Evolutionary conservation across 2,888 invertebrate species (phyloP).

Genomic region (Aleiodes leptofemur): DNA sequence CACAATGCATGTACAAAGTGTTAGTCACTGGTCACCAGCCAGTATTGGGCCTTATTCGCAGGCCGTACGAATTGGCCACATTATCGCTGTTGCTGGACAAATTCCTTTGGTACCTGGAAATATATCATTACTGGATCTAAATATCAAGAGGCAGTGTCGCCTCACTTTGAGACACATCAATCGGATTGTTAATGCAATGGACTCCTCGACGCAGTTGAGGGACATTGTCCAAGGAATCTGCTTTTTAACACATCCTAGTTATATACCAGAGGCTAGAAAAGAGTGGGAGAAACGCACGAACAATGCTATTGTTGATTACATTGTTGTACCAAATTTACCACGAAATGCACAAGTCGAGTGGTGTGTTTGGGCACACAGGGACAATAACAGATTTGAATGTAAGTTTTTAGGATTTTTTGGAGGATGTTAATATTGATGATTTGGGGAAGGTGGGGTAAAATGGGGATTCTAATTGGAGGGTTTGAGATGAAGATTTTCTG

Average conservation of each 20-base stretch:
- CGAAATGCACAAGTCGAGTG: conserved; percentile 90
- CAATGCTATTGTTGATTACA: conserved; percentile 91
- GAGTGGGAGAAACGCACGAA: conserved; percentile 90
- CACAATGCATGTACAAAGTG: conserved; percentile 95
- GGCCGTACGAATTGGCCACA: conserved; percentile 88
- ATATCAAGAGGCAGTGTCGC: conserved; percentile 88
- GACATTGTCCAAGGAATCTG: conserved; percentile 92
- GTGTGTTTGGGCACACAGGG: conserved; percentile 94
- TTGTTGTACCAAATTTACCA: conserved; percentile 89
- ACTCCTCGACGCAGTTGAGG: conserved; percentile 85
- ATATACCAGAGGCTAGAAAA: conserved; percentile 85
- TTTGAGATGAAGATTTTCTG: too few species aligned
- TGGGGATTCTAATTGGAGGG: too few species aligned
- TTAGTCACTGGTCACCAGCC: conserved; percentile 98
- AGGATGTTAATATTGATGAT: neutral
- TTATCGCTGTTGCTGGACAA: conserved; percentile 93
- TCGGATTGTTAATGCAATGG: conserved; percentile 88
- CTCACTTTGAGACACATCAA: conserved; percentile 89
- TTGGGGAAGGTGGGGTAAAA: neutral
- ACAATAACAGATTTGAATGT: conserved; percentile 93
- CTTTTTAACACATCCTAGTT: conserved; percentile 86
- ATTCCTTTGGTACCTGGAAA: conserved; percentile 92
- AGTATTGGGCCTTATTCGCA: conserved; percentile 98
- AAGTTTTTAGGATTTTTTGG: conserved; percentile 68
- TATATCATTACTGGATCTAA: conserved; percentile 85